A percentile compares a stretch with the other conserved stretches of the same genome.
Evolutionary conservation across 2,113 vertebrate species (phyloP).

Genomic region (Rynchops niger): DNA sequence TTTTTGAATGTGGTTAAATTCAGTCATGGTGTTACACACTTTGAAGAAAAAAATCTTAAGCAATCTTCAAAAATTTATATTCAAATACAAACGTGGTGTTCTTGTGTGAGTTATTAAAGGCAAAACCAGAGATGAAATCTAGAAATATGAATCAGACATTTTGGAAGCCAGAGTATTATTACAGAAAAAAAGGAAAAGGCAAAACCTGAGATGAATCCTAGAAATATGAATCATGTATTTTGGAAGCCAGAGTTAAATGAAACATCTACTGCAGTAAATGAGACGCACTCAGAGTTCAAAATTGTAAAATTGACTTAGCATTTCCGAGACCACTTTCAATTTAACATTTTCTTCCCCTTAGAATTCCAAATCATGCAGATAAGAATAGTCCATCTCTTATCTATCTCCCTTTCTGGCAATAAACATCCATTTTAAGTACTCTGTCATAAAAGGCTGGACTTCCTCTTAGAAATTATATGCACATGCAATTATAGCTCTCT

Average conservation of each 20-base stretch:
- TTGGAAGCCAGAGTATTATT: not conserved
- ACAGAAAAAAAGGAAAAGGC: not conserved
- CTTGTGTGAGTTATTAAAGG: not conserved
- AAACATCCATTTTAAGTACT: not conserved
- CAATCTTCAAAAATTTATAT: not conserved
- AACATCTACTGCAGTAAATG: not conserved
- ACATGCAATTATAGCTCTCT: not conserved
- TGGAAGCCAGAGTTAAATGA: not conserved
- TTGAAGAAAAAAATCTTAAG: not conserved
- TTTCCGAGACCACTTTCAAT: not conserved
- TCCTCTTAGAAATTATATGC: not conserved
- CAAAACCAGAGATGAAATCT: not conserved
- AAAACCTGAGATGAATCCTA: not conserved
- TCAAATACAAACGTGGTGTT: not conserved
- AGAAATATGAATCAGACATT: not conserved
- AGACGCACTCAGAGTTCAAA: not conserved
- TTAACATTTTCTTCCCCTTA: not conserved
- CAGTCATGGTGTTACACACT: not conserved
- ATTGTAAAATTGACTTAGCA: not conserved
- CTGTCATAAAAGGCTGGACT: not conserved
- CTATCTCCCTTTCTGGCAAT: not conserved
- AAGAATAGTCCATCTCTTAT: not conserved
- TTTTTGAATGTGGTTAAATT: not conserved
- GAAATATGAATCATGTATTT: not conserved
- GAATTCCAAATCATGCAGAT: not conserved